Evolutionary conservation across 2,888 invertebrate genomes (phyloP).

Genomic region (Tetropium fuscum): DNA sequence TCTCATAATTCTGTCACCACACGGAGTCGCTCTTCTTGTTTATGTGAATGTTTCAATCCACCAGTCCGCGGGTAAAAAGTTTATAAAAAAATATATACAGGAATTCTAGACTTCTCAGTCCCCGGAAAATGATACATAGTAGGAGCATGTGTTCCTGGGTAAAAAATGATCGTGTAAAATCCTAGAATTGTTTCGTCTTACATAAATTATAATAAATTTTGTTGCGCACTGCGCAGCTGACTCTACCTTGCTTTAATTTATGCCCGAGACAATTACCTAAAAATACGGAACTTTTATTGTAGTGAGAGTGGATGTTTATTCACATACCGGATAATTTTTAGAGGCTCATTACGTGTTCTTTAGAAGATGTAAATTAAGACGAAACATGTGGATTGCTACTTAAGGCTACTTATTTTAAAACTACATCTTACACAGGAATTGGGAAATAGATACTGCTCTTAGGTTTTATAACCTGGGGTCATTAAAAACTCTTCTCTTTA

Average conservation of each 20-base stretch:
- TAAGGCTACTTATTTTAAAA: no score
- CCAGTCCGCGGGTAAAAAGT: conserved; percentile 52
- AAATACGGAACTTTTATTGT: conserved; percentile 33
- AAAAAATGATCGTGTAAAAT: conserved; percentile 42
- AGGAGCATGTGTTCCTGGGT: conserved; percentile 49
- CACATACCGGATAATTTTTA: conserved; percentile 21
- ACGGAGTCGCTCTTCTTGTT: conserved; percentile 59
- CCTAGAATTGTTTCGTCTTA: conserved; percentile 44
- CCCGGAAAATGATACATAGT: conserved; percentile 50
- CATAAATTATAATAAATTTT: conserved; percentile 45
- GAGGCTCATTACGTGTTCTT: conserved; percentile 7
- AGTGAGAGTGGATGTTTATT: conserved; percentile 34
- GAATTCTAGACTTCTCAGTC: conserved; percentile 52
- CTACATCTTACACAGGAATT: no score
- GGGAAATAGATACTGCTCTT: no score
- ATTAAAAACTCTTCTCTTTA: no score
- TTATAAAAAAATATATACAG: conserved; percentile 50
- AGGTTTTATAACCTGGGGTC: no score
- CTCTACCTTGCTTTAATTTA: conserved; percentile 31
- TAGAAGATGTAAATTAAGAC: conserved; percentile 16
- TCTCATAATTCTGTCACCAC: conserved; percentile 65
- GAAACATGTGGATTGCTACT: neutral
- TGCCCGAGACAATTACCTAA: conserved; percentile 26
- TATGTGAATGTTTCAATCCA: conserved; percentile 63
- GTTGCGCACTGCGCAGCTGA: conserved; percentile 37